A percentile compares a stretch with the other conserved stretches of the same genome.
These are phyloP conservation scores for Phyllostomus discolor DNA, from an alignment of 2,113 vertebrate species.

Conservation along the genomic window DNA sequence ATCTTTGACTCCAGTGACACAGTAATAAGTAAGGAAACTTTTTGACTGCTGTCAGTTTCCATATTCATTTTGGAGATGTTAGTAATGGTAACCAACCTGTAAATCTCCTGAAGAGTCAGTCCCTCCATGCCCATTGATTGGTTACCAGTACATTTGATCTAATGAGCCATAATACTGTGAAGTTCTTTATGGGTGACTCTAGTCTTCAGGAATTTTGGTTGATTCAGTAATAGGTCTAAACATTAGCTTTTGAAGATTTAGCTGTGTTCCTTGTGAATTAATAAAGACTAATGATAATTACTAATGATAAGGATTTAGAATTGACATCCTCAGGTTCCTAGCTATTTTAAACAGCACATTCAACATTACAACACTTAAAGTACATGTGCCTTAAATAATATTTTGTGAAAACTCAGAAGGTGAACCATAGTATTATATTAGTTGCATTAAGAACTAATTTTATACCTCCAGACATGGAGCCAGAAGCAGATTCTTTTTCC, in stretches of 20 bases:
- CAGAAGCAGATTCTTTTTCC: not conserved
- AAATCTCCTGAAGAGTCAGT: not conserved
- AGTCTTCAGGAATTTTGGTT: not conserved
- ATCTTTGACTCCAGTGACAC: not conserved
- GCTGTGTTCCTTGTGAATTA: slow-evolving; percentile 5
- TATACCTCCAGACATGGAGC: not conserved
- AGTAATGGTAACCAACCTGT: not conserved
- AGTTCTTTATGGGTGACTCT: not conserved
- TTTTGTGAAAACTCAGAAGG: not conserved
- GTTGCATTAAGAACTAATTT: not conserved
- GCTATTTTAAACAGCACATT: not conserved
- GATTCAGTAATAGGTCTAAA: not conserved
- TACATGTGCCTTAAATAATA: not conserved
- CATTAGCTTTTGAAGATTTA: slow-evolving; percentile 6
- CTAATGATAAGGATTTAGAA: slow-evolving; percentile 5
- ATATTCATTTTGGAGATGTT: not conserved
- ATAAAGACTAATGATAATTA: not conserved
- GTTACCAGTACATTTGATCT: not conserved
- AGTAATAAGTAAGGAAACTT: not conserved
- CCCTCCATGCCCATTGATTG: not conserved
- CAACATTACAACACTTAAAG: slow-evolving; percentile 1
- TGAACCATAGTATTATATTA: not conserved
- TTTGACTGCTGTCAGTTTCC: not conserved
- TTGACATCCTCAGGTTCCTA: not conserved
- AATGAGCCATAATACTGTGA: not conserved